Evolutionary conservation across 1,140 invertebrate species (phyloP), one percentile per base, ranked within the genome.

Genomic region (Teleopsis dalmanni): DNA sequence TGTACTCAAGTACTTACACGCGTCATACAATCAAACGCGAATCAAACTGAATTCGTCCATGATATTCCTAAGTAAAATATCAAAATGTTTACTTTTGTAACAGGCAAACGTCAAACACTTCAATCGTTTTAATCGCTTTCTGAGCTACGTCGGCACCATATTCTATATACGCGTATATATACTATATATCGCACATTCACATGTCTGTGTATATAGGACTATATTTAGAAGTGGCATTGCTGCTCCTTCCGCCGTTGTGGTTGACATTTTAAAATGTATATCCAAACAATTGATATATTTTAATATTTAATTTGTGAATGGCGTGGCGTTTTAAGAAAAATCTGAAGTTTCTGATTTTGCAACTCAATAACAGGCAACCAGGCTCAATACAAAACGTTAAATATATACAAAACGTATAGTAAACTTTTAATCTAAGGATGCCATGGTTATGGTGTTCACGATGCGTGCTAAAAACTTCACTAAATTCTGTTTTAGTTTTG

Each of bases 31-130:
- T 34, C 25, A 31, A 42, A 42, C 29, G 23, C 14, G 4, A 42
- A 25, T 29, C 13, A 13, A 13, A 8, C 13, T 29, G 29, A 8
- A 43, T 23, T 43, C 31, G 41, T 43, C 31, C 34, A 35, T 18
- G 35, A 35, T 35, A 48, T 48, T 25, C 31, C 29, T 26, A 38
- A 48, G 46, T 48, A 48, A 36, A n/a, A 8, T 40, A 35, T 48
- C 46, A 48, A 48, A 48, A 48, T 38, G 34, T 48, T 48, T 48
- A 48, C 46, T 35, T 40, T 35, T n/a, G 44, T 35, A 35, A 22
- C 44, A 22, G 21, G 14, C 21, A 14, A 43, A 29, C 26, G 26
- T n/a, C n/a, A n/a, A n/a, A n/a, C n/a, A n/a, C n/a, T n/a, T n/a
- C n/a, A n/a, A n/a, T n/a, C n/a, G n/a, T n/a, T n/a, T n/a, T n/a